Evolutionary conservation across 2,797 vertebrate genomes (phyloP).

Genomic region (Cygnus olor): DNA sequence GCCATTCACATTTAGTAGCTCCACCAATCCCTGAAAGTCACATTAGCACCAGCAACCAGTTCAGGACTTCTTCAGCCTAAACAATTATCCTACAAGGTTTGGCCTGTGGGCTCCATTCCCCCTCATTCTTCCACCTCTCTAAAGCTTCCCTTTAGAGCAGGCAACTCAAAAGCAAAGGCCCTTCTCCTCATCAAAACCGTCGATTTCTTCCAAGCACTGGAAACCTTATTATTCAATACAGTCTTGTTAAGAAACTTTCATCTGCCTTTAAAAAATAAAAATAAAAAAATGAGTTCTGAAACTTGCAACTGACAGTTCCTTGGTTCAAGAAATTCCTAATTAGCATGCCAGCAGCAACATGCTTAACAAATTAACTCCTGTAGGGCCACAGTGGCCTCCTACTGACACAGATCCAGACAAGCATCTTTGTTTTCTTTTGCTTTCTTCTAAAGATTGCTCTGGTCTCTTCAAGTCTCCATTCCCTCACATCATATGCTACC

Average conservation of each 20-base stretch:
- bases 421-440: neutral
- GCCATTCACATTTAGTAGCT: neutral
- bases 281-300: neutral
- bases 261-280: neutral
- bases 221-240: neutral
- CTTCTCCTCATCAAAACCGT: neutral
- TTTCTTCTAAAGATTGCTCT: constrained; percentile 54
- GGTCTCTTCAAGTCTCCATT: neutral
- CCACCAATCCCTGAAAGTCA: neutral
- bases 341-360: constrained; percentile 51
- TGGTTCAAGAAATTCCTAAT: constrained; percentile 46
- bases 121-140: neutral
- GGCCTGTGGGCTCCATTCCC: neutral
- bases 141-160: neutral
- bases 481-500: neutral
- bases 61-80: neutral
- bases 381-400: constrained; percentile 33
- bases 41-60: neutral
- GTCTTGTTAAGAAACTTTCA: neutral
- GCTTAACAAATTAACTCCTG: constrained; percentile 49
- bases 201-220: neutral
- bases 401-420: constrained; percentile 52
- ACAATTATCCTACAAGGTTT: neutral
- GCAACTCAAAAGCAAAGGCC: neutral
- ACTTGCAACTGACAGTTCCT: constrained; percentile 33